A percentile compares a stretch with the other conserved stretches of the same genome.
Evolutionary conservation across 2,888 invertebrate species (phyloP).

Genomic region (Lysandra coridon): DNA sequence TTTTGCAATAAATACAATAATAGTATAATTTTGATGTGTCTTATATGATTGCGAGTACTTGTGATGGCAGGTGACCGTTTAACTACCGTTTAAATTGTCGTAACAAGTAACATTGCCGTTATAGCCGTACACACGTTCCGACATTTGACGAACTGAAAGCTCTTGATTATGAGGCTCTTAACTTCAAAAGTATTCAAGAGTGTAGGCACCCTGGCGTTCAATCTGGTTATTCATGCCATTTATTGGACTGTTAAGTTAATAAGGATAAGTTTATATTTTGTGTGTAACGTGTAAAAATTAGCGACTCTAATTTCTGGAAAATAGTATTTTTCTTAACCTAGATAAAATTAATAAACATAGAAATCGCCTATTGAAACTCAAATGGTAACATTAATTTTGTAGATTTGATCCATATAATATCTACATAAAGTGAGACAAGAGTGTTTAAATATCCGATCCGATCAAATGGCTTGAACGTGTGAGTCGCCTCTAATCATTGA

Average conservation of each 20-base stretch:
- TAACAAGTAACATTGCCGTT: neutral
- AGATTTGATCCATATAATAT: neutral
- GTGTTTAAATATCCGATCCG: neutral
- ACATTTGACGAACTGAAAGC: neutral
- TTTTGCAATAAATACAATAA: neutral
- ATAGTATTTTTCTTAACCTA: too few species aligned
- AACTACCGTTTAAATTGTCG: neutral
- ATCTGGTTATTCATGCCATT: too few species aligned
- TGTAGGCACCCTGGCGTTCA: too few species aligned
- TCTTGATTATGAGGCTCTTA: too few species aligned
- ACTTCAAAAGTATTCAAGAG: too few species aligned
- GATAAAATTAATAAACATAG: too few species aligned
- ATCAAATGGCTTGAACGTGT: neutral
- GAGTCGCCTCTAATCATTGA: neutral
- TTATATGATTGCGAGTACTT: neutral
- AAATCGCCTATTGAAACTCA: too few species aligned
- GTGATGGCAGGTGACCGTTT: neutral
- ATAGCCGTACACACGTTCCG: neutral
- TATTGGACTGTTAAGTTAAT: too few species aligned
- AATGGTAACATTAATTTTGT: too few species aligned
- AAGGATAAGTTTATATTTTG: too few species aligned
- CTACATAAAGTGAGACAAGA: neutral
- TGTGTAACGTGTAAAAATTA: too few species aligned
- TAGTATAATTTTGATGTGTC: neutral
- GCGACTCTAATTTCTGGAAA: too few species aligned